Base-by-base conservation (phyloP, 2,797 vertebrate genomes). In the Pseudomugil gertrudae region DNA sequence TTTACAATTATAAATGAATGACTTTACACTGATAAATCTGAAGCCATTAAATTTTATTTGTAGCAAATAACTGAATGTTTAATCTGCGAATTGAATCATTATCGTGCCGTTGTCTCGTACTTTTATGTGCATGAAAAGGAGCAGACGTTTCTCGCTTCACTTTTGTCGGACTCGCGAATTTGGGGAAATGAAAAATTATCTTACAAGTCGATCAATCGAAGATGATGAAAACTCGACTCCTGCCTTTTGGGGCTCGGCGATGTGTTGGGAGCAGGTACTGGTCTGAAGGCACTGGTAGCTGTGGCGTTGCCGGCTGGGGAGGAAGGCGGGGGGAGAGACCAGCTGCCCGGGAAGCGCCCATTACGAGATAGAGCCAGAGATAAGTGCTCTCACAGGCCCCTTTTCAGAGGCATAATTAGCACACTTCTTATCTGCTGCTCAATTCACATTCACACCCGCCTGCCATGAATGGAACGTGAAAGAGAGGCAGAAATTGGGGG, bases 301-400 rank as follows among this genome's bases (percentile, higher is more conserved):
- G 76, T 72, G 84, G 79, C 75, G 48, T 74, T 74, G 82, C 75
- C 71, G 87, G 87, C 75, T 84, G 82, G 82, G 76, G 84, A 82
- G 87, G 66, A 47, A 57, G 68, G 61, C 56, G 4, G 47, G 30
- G 81, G 87, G 87, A 83, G 81, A 75, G 72, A 92, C 90, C 94
- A 94, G 94, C 94, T 94, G 94, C 94, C 94, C 92, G 90, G 92
- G 93, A 93, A 94, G 93, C 91, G 89, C 92, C 92, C 93, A 94
- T 95, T 94, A 95, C 85, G 93, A 94, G 93, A 95, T 94, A 91
- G 94, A 94, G 94, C 90, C 83, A 87, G 91, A 92, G 94, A 95
- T 94, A 95, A 95, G 93, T 93, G 92, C 94, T 94, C 94, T 94
- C 94, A 92, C 92, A 94, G 93, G 94, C 93, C 93, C 93, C 92